Evolutionary conservation across 2,888 invertebrate species (phyloP).

Genomic region (Pediacus dermestoides): DNA sequence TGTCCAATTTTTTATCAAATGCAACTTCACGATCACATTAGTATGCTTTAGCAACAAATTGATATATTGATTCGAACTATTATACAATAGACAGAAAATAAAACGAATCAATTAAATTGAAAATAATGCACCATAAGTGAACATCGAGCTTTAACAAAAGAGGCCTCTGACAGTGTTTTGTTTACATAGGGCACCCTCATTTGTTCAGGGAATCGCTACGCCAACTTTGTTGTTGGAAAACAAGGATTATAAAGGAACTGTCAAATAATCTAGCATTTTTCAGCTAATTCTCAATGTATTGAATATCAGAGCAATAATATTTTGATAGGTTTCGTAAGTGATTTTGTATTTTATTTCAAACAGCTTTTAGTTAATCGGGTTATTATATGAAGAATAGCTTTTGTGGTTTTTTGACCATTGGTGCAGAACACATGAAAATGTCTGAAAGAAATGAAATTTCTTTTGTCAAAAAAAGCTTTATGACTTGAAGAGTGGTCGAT

Average conservation of each 20-base stretch:
- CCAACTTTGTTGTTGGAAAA: constrained; percentile 39
- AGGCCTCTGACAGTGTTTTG: constrained; percentile 29
- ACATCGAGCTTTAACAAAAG: constrained; percentile 17
- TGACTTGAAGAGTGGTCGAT: too few species aligned
- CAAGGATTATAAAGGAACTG: constrained; percentile 35
- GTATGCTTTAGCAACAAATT: not conserved
- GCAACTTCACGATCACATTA: not conserved
- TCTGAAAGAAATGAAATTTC: too few species aligned
- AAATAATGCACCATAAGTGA: constrained; percentile 12
- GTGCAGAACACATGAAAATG: too few species aligned
- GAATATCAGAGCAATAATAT: constrained; percentile 18
- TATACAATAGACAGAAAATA: not conserved
- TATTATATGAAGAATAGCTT: too few species aligned
- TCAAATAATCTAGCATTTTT: constrained; percentile 25
- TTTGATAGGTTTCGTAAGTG: constrained; percentile 13
- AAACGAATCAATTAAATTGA: not conserved
- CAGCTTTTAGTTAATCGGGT: too few species aligned
- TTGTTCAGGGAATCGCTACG: constrained; percentile 36
- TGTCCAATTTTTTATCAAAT: too few species aligned
- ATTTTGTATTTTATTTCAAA: constrained; percentile 8
- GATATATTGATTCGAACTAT: too few species aligned
- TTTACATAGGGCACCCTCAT: constrained; percentile 36
- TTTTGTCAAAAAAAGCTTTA: too few species aligned
- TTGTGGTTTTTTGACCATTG: too few species aligned
- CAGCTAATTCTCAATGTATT: constrained; percentile 26